Conservation (phyloP, 2,113 vertebrate genomes). For the Pseudorectes ferrugineus region DNA sequence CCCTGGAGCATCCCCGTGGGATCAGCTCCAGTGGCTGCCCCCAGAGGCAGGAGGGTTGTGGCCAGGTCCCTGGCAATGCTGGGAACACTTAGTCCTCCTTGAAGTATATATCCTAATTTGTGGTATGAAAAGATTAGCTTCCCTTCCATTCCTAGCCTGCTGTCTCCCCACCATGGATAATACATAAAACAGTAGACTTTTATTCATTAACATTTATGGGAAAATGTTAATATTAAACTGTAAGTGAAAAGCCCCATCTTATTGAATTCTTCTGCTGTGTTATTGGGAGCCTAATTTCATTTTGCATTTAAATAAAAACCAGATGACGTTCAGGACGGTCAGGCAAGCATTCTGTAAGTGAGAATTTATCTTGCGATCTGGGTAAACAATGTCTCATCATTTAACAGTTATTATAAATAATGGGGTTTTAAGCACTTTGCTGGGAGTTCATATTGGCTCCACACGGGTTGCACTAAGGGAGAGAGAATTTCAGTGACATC, state of each 20-base stretch:
- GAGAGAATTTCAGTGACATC: slow-evolving; percentile 65
- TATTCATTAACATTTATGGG: slow-evolving; percentile 73
- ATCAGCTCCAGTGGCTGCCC: neutral
- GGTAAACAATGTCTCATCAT: slow-evolving; percentile 73
- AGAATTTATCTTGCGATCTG: slow-evolving; percentile 70
- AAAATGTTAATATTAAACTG: slow-evolving; percentile 65
- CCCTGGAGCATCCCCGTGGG: neutral
- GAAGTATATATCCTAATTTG: neutral
- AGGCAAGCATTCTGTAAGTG: slow-evolving; percentile 63
- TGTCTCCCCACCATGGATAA: slow-evolving; percentile 30
- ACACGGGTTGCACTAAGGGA: slow-evolving; percentile 51
- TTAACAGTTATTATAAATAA: slow-evolving; percentile 74
- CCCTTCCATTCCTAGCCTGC: slow-evolving; percentile 15
- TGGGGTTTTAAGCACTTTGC: slow-evolving; percentile 71
- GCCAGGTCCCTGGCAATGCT: neutral
- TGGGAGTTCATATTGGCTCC: slow-evolving; percentile 64
- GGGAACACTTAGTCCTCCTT: neutral
- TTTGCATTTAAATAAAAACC: slow-evolving; percentile 80
- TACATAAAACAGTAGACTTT: slow-evolving; percentile 57
- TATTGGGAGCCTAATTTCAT: slow-evolving; percentile 77
- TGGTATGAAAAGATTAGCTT: slow-evolving; percentile 28
- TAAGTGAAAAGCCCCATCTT: slow-evolving; percentile 75
- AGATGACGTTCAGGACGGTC: slow-evolving; percentile 72
- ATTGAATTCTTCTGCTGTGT: slow-evolving; percentile 76
- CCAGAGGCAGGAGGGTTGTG: neutral